Evolutionary conservation across 2,888 invertebrate genomes (phyloP), one percentile per base, ranked within the genome.

Genomic region (Oxyteleia sp.): DNA sequence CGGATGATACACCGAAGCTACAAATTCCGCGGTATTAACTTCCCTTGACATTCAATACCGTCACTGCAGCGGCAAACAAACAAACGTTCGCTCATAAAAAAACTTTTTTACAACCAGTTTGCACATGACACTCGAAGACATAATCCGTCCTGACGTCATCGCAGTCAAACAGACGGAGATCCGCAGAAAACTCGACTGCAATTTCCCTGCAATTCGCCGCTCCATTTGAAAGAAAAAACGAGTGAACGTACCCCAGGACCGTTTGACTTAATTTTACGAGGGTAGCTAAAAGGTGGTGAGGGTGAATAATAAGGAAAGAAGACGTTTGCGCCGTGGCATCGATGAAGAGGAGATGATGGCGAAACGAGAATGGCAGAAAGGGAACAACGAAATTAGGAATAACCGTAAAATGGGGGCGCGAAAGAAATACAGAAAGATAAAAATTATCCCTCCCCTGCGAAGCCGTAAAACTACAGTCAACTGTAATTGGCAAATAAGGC

Each of bases 241-340:
- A 84, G 55, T 55, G 61, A 64, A 55, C 84, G 88, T 88, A 90
- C 87, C 91, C 90, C 86, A 87, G 80, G 86, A 89, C 90, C 91
- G 91, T 91, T 92, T 92, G 92, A 91, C 92, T 92, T 92, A 92
- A 92, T 92, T 92, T 92, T 91, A 91, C 81, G 91, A 91, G 88
- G 89, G 89, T 72, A 72, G 72, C 68, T 69, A 68, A 69, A 82
- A 82, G 80, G 69, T 76, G 84, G 63, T 66, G 81, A 68, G 80
- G 57, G 79, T 61, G 74, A 69, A 79, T 55, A 74, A 57, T 69
- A 76, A 74, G 63, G 38, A 79, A 63, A 72, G 72, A 85, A 71
- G 79, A 82, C 20, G 61, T 69, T 83, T 72, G 55, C 59, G 23
- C 18, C 47, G 53, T 35, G 45, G 18, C 51, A 61, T 64, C 53